A percentile compares a stretch with the other conserved stretches of the same genome.
Evolutionary conservation across 2,113 vertebrate species (phyloP).

Genomic region (Limnothrissa miodon): DNA sequence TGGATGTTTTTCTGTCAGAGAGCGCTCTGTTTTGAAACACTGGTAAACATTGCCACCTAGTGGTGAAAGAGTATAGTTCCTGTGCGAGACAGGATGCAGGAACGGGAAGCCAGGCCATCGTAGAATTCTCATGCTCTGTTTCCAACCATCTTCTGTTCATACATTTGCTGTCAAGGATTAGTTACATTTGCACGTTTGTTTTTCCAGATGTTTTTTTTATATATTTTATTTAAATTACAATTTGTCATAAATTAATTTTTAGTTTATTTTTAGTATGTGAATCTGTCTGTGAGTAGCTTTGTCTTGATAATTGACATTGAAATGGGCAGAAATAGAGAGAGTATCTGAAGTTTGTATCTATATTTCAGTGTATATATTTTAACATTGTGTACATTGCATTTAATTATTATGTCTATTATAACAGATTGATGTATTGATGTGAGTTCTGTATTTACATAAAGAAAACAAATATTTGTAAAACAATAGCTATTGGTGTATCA

Average conservation of each 20-base stretch:
- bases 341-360: slow-evolving; percentile 70
- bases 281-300: slow-evolving; percentile 1
- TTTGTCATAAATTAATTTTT: background rate
- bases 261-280: background rate
- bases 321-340: slow-evolving; percentile 63
- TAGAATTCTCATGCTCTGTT: background rate
- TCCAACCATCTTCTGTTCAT: background rate
- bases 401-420: slow-evolving; percentile 73
- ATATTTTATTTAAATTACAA: background rate
- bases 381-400: slow-evolving; percentile 77
- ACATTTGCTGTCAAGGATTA: background rate
- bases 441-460: slow-evolving; percentile 72
- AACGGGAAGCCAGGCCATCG: background rate
- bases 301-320: slow-evolving; percentile 10
- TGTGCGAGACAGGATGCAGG: background rate
- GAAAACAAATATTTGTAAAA: slow-evolving; percentile 62
- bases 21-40: slow-evolving; percentile 40
- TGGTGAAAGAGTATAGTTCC: slow-evolving; percentile 42
- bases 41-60: slow-evolving; percentile 69
- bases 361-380: slow-evolving; percentile 80
- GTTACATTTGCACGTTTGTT: background rate
- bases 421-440: slow-evolving; percentile 76
- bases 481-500: slow-evolving; percentile 68
- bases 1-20: slow-evolving; percentile 21
- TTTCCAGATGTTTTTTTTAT: background rate